Evolutionary conservation across 2,888 invertebrate genomes (phyloP).

Genomic region (Azorinus chamasolen): DNA sequence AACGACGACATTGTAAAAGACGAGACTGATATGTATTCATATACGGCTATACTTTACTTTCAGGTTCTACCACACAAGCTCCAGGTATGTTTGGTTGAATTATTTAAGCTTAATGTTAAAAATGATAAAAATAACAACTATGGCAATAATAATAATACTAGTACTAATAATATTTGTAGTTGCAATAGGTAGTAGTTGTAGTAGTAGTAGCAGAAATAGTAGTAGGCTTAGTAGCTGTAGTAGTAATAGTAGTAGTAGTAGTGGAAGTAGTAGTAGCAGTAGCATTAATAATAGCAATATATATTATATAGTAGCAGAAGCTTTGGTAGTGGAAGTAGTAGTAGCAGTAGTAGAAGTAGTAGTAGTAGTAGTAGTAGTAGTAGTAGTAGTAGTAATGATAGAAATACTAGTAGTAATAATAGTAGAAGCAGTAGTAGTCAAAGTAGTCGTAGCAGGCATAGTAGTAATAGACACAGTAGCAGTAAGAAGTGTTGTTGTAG

Average conservation of each 20-base stretch:
- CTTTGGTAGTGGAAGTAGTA: slow-evolving; percentile 19
- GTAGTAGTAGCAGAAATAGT: slow-evolving; percentile 19
- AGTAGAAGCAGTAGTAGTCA: slow-evolving; percentile 13
- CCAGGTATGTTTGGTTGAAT: slow-evolving; percentile 23
- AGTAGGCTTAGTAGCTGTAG: slow-evolving; percentile 3
- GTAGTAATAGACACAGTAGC: slow-evolving; percentile 26
- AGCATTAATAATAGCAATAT: slow-evolving; percentile 18
- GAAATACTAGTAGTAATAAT: slow-evolving; percentile 27
- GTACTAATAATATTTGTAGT: slow-evolving; percentile 14
- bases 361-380: slow-evolving; percentile 17
- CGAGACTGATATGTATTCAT: slow-evolving; percentile 30
- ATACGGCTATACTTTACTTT: slow-evolving; percentile 21
- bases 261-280: slow-evolving; percentile 14
- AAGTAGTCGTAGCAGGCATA: slow-evolving; percentile 10
- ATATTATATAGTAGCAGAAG: no score
- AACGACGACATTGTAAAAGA: slow-evolving; percentile 42
- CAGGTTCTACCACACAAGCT: slow-evolving; percentile 25
- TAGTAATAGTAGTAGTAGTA: slow-evolving; percentile 21
- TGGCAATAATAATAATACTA: slow-evolving; percentile 5
- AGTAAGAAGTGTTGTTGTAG: slow-evolving; percentile 37
- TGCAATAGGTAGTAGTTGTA: slow-evolving; percentile 12
- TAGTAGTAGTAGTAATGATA: slow-evolving; percentile 18
- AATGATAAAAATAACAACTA: no score
- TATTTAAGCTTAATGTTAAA: no score
- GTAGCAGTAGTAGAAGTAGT: slow-evolving; percentile 15